A percentile compares a stretch with the other conserved stretches of the same genome.
These are phyloP conservation scores for Cyprinodon brontotheroides DNA, from an alignment of 2,113 vertebrate species.

Conservation along the genomic window DNA sequence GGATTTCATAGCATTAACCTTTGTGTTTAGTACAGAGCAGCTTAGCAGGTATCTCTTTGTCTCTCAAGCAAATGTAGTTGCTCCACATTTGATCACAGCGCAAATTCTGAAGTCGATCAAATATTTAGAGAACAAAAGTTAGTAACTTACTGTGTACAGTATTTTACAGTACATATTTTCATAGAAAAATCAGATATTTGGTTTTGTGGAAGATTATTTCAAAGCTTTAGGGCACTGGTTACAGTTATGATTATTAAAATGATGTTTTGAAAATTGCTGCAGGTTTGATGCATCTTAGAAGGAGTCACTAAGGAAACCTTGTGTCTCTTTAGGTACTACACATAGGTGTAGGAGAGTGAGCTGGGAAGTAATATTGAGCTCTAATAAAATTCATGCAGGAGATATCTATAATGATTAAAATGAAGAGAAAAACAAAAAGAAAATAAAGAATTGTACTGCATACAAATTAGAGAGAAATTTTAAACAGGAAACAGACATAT, in stretches of 20 bases:
- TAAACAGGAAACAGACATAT: too few relatives aligned
- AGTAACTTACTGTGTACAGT: neutral
- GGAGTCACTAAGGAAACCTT: neutral
- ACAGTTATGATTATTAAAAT: neutral
- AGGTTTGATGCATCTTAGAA: neutral
- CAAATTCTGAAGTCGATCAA: slow-evolving; percentile 23
- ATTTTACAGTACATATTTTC: neutral
- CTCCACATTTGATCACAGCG: slow-evolving; percentile 27
- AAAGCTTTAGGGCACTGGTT: neutral
- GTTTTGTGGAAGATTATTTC: neutral
- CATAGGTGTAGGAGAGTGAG: neutral
- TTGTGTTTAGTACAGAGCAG: neutral
- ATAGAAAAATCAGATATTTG: neutral
- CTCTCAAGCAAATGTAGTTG: neutral
- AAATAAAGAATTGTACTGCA: too few relatives aligned
- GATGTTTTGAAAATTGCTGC: neutral
- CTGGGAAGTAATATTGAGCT: neutral
- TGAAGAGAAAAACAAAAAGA: neutral
- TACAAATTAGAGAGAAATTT: too few relatives aligned
- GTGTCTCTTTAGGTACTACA: neutral
- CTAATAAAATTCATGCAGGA: neutral
- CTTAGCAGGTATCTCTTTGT: slow-evolving; percentile 6
- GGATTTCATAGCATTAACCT: slow-evolving; percentile 60
- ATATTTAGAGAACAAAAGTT: slow-evolving; percentile 21
- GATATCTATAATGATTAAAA: neutral